Conservation (phyloP, 2,113 vertebrate genomes). For the Mastomys coucha region DNA sequence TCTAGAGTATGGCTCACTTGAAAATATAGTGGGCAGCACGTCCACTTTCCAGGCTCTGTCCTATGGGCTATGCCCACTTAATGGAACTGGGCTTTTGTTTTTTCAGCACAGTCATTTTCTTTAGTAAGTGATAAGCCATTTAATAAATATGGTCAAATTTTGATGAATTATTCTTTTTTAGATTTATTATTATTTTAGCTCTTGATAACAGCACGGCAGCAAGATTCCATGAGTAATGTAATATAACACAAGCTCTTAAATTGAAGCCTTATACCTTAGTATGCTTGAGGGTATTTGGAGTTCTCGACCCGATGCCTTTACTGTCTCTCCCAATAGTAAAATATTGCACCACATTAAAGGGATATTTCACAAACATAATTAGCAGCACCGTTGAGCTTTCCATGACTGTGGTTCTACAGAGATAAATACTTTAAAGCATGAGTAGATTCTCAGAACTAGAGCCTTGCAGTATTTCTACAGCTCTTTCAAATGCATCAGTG, state of each 20-base stretch:
- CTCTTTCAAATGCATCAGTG: slow-evolving; percentile 80
- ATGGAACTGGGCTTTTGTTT: background rate
- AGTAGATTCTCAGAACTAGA: slow-evolving; percentile 73
- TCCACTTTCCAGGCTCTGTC: background rate
- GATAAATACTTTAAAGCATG: slow-evolving; percentile 74
- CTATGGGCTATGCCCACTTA: background rate
- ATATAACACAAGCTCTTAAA: slow-evolving; percentile 81
- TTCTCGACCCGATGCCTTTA: slow-evolving; percentile 69
- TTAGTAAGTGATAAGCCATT: background rate
- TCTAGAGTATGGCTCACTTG: background rate
- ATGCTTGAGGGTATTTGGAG: slow-evolving; percentile 73
- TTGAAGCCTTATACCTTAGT: slow-evolving; percentile 66
- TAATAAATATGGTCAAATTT: background rate
- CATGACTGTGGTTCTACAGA: slow-evolving; percentile 75
- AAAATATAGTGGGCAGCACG: too few relatives aligned
- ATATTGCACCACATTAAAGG: slow-evolving; percentile 90
- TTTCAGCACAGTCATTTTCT: background rate
- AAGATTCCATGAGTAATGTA: slow-evolving; percentile 89
- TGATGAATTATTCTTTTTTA: background rate
- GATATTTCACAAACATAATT: slow-evolving; percentile 87
- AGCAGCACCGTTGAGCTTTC: slow-evolving; percentile 86
- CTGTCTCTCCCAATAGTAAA: slow-evolving; percentile 85
- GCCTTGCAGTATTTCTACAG: slow-evolving; percentile 82
- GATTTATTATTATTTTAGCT: slow-evolving; percentile 90
- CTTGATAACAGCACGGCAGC: slow-evolving; percentile 93